phyloP scores from a whole-genome alignment of 2,113 vertebrate genomes.

The Engraulis encrasicolus region DNA sequence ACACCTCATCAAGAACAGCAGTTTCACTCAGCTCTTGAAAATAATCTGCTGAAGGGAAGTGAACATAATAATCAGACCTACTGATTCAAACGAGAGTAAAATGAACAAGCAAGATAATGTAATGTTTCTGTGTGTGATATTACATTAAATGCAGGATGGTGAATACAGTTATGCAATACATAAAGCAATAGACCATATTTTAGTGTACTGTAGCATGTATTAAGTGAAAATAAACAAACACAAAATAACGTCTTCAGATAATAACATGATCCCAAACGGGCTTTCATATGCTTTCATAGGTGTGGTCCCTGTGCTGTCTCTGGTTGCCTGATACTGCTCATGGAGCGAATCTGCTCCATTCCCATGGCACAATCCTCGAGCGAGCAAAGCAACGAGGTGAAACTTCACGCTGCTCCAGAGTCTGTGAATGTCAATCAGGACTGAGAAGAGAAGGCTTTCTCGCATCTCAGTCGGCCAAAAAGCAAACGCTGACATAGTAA shows the following conservation, averaged over 20 bases:
- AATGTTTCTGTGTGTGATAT: neutral
- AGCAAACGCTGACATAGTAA: constrained; percentile 35
- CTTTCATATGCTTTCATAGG: neutral
- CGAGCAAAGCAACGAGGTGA: neutral
- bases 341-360: neutral
- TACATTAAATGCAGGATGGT: too few relatives aligned
- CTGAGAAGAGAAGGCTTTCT: too few relatives aligned
- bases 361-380: neutral
- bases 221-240: neutral
- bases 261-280: constrained; percentile 7
- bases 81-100: neutral
- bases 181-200: neutral
- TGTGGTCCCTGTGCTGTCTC: neutral
- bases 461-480: constrained; percentile 30
- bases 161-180: neutral
- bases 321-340: neutral
- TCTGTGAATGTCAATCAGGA: constrained; percentile 42
- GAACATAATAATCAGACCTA: neutral
- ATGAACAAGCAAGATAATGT: neutral
- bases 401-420: constrained; percentile 33
- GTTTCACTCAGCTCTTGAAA: neutral
- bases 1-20: constrained; percentile 30
- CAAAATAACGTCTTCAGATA: neutral
- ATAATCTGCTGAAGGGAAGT: neutral
- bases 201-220: too few relatives aligned